Evolutionary conservation across 2,797 vertebrate species (phyloP), one percentile per base, ranked within the genome.

Genomic region (Semaprochilodus insignis): DNA sequence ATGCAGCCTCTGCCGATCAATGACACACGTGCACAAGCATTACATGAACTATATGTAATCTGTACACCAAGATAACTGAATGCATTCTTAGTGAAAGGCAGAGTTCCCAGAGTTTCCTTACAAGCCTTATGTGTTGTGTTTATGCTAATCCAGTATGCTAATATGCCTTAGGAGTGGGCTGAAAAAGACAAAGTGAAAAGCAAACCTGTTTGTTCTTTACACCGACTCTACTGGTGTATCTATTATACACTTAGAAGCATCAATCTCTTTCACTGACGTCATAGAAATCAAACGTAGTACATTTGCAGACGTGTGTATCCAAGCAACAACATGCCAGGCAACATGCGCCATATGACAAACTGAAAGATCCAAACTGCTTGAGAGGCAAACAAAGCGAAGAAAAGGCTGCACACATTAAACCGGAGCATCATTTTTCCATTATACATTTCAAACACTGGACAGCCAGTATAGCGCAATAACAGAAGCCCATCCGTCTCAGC

Each of bases 41-140:
- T 81, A 70, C 66, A 70, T 72, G 66, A 81, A 8, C 55, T 14
- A 55, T 15, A 65, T n/a, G n/a, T 54, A 40, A 72, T 65, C 44
- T n/a, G 10, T 62, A 19, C 55, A 6, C 23, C 62, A 27, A 17
- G 36, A n/a, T 17, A 66, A 66, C 34, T 34, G 19, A 15, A 36
- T 66, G 63, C 27, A 34, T 63, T 63, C 11, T 31, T 65, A 10
- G 2, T 31, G 6, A 34, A 31, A 34, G 0, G 27, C 25, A 54
- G 31, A 31, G 1, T 31, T 31, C 31, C 27, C 8, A 0, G 44
- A 13, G 44, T 11, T 59, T 40, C 57, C 0, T 60, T 40, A 6
- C 44, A 75, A 7, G 16, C 25, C n/a, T 34, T 36, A 19, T 25
- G 44, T 27, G 31, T 23, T 16, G 19, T 19, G 51, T 51, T 52